These are phyloP conservation scores for Cygnus olor DNA, from an alignment of 2,797 vertebrate genomes.

Conservation along the genomic window DNA sequence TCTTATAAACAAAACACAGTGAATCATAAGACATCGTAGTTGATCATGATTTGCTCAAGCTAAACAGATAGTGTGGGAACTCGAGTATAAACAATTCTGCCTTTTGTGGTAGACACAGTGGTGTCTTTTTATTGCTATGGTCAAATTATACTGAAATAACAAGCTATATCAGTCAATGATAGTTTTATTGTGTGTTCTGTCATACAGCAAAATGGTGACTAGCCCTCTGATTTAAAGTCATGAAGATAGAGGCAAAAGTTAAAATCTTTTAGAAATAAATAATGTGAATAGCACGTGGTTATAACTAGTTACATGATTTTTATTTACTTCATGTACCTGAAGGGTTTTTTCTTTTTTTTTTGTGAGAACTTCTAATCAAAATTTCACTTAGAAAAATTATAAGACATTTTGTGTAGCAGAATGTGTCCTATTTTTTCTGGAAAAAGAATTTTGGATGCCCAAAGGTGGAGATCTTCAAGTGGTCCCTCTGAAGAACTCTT, in stretches of 20 bases:
- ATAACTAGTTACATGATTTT: not conserved
- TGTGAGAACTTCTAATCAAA: not conserved
- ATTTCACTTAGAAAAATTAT: not conserved
- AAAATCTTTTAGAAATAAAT: not conserved
- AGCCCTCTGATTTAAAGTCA: not conserved
- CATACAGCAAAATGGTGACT: not conserved
- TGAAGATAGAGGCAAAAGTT: not conserved
- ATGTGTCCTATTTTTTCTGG: not conserved
- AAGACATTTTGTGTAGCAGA: not conserved
- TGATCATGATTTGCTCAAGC: not conserved
- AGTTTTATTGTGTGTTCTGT: not conserved
- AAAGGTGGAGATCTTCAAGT: not conserved
- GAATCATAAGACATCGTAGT: constrained; percentile 1
- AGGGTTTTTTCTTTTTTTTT: not conserved
- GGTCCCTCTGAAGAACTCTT: not conserved
- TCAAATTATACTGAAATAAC: not conserved
- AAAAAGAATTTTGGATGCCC: not conserved
- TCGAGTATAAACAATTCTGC: not conserved
- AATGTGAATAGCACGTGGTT: not conserved
- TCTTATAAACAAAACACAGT: not conserved
- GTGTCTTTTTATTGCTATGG: not conserved
- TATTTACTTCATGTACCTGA: not conserved
- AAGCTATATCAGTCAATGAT: not conserved
- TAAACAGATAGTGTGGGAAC: not conserved
- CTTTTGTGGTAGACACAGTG: not conserved